phyloP scores from a whole-genome alignment of 1,140 invertebrate species.

The Atta texana region DNA sequence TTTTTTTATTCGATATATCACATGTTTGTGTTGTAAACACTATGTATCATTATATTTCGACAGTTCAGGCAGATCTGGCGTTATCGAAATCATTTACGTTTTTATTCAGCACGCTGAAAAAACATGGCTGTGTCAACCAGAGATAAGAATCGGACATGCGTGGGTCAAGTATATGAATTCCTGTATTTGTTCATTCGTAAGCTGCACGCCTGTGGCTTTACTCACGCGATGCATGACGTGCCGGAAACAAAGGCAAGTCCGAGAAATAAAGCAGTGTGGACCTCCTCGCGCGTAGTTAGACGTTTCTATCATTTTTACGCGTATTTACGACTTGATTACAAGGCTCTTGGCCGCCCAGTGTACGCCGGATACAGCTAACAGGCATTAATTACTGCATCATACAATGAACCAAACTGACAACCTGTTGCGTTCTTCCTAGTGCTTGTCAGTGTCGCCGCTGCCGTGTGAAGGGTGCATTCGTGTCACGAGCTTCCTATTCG shows the following conservation, averaged over 20 bases:
- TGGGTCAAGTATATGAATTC: constrained; percentile 3
- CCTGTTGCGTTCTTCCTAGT: constrained; percentile 66
- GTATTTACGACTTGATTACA: constrained; percentile 76
- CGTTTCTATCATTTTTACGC: constrained; percentile 68
- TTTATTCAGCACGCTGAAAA: background rate
- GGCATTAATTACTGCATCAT: constrained; percentile 72
- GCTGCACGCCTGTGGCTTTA: constrained; percentile 16
- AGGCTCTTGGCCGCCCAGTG: constrained; percentile 41
- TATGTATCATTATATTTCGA: background rate
- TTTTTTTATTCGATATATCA: background rate
- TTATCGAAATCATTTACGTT: background rate
- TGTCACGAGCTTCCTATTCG: background rate
- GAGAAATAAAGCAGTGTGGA: constrained; percentile 38
- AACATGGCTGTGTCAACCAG: constrained; percentile 4
- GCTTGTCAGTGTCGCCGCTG: background rate
- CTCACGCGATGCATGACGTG: constrained; percentile 25
- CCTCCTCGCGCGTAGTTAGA: constrained; percentile 15
- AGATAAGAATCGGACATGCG: constrained; percentile 38
- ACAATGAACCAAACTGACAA: constrained; percentile 67
- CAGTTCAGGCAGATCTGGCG: background rate
- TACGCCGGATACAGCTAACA: constrained; percentile 52
- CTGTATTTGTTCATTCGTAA: constrained; percentile 16
- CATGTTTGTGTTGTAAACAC: background rate
- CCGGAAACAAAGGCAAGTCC: constrained; percentile 26
- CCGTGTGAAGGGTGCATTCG: constrained; percentile 14